These are phyloP conservation scores for Melitaea athalia DNA, from an alignment of 2,888 invertebrate species.

Conservation along the genomic window DNA sequence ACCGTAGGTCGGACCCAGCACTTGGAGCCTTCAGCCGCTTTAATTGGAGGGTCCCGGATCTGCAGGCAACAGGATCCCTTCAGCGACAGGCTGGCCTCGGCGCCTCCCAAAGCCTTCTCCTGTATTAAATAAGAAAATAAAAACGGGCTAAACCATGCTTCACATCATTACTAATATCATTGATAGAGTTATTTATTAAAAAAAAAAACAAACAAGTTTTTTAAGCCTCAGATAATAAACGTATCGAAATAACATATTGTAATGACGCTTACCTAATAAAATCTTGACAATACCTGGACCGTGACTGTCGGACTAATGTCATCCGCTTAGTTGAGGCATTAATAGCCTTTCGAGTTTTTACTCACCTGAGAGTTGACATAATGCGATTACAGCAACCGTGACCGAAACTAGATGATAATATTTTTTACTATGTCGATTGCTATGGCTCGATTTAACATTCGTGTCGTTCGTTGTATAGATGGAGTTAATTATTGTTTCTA, in stretches of 20 bases:
- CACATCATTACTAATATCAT: constrained; percentile 1
- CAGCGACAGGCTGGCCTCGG: too few relatives aligned
- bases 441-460: background rate
- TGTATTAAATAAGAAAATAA: background rate
- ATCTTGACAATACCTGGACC: constrained; percentile 56
- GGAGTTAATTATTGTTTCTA: background rate
- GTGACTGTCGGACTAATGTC: constrained; percentile 63
- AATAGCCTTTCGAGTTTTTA: constrained; percentile 16
- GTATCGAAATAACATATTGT: constrained; percentile 68
- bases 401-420: constrained; percentile 6
- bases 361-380: constrained; percentile 13
- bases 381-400: constrained; percentile 22
- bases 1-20: too few relatives aligned
- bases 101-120: background rate
- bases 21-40: too few relatives aligned
- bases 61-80: too few relatives aligned
- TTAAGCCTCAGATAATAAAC: constrained; percentile 23
- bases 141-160: background rate
- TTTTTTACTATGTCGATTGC: background rate
- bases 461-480: background rate
- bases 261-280: constrained; percentile 65
- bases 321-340: constrained; percentile 16
- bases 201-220: constrained; percentile 19
- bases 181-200: constrained; percentile 25
- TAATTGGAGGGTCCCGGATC: too few relatives aligned